These are phyloP conservation scores for Australoheros facetus DNA, from an alignment of 2,797 vertebrate species.

Conservation along the genomic window DNA sequence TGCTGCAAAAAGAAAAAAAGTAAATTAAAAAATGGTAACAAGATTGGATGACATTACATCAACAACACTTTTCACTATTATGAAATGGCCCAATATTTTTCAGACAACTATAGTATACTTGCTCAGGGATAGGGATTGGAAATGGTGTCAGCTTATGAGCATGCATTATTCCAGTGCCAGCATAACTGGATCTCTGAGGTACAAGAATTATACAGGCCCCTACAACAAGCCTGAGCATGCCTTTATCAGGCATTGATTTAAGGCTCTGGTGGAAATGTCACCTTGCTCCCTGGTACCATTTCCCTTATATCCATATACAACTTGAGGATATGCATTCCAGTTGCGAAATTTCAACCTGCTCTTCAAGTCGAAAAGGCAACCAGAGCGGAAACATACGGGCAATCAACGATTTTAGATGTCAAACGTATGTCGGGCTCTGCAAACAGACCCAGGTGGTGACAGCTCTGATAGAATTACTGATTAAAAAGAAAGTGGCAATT, in stretches of 20 bases:
- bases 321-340: not conserved
- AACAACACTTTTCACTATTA: not conserved
- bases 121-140: conserved; percentile 7
- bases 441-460: not conserved
- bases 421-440: not conserved
- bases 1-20: conserved; percentile 58
- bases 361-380: not conserved
- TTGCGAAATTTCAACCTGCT: not conserved
- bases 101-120: not conserved
- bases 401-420: not conserved
- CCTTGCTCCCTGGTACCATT: not conserved
- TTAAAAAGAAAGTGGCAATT: conserved; percentile 31
- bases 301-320: conserved; percentile 12
- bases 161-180: conserved; percentile 37
- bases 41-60: not conserved
- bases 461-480: conserved; percentile 1
- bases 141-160: conserved; percentile 30
- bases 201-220: conserved; percentile 14
- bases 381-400: not conserved
- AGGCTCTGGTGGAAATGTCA: conserved; percentile 18
- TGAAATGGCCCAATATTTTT: not conserved
- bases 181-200: conserved; percentile 33
- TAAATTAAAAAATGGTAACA: conserved; percentile 27
- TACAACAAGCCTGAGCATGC: conserved; percentile 37
- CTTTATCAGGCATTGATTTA: conserved; percentile 49